Conservation (phyloP, 2,113 vertebrate species). For the Coracopsis vasa region DNA sequence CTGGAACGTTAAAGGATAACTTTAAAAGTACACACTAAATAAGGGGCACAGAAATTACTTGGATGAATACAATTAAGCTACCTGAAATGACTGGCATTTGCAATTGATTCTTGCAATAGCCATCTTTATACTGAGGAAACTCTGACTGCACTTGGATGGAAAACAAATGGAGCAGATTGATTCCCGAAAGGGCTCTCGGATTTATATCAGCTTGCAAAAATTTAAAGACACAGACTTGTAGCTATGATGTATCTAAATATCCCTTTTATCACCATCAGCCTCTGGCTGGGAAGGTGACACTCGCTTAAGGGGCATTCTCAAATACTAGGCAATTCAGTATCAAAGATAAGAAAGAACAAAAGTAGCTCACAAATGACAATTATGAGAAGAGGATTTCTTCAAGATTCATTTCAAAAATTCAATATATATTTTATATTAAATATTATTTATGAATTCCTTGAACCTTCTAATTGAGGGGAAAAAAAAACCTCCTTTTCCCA, state of each 20-base stretch:
- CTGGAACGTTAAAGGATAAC: background rate
- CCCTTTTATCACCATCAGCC: background rate
- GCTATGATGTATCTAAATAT: background rate
- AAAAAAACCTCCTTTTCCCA: too few species aligned
- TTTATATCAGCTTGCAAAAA: background rate
- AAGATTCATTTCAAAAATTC: slow-evolving; percentile 5
- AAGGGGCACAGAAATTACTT: slow-evolving; percentile 7
- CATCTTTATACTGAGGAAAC: slow-evolving; percentile 34
- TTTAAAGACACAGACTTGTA: background rate
- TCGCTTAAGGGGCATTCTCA: slow-evolving; percentile 45
- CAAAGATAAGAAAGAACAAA: slow-evolving; percentile 26
- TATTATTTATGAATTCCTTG: background rate
- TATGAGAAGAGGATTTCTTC: slow-evolving; percentile 39
- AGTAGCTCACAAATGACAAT: slow-evolving; percentile 41
- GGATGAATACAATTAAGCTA: slow-evolving; percentile 26
- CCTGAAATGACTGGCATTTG: background rate
- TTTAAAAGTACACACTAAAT: slow-evolving; percentile 27
- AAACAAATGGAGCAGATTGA: slow-evolving; percentile 52
- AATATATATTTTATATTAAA: background rate
- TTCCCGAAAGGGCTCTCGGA: background rate
- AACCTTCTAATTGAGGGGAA: background rate
- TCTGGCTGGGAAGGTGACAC: background rate
- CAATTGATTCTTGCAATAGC: background rate
- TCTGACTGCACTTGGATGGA: slow-evolving; percentile 45
- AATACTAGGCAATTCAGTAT: background rate